These are phyloP conservation scores for Agrotis puta DNA, from an alignment of 2,888 invertebrate species.

Conservation along the genomic window DNA sequence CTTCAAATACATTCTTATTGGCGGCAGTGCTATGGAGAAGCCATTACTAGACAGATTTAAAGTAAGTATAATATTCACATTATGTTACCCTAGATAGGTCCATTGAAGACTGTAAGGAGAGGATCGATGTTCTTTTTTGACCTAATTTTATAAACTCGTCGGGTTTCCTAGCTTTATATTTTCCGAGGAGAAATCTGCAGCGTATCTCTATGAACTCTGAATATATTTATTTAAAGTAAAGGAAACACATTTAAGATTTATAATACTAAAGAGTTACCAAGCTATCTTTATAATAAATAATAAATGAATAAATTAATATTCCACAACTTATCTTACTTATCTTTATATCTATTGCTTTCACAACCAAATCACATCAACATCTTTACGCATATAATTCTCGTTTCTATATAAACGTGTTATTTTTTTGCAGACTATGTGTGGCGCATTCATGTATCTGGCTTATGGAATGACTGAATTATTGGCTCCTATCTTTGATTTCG, in stretches of 20 bases:
- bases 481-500: slow-evolving; percentile 73
- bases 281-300: neutral
- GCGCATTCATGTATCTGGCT: slow-evolving; percentile 69
- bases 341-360: too few relatives aligned
- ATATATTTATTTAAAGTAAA: slow-evolving; percentile 16
- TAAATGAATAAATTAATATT: too few relatives aligned
- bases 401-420: neutral
- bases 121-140: slow-evolving; percentile 30
- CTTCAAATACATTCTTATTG: slow-evolving; percentile 77
- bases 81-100: slow-evolving; percentile 10
- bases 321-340: too few relatives aligned
- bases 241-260: neutral
- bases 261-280: neutral
- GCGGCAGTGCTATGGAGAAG: slow-evolving; percentile 76
- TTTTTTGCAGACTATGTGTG: slow-evolving; percentile 66
- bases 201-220: slow-evolving; percentile 19
- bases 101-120: slow-evolving; percentile 18
- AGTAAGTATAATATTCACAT: slow-evolving; percentile 70
- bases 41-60: slow-evolving; percentile 74
- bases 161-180: slow-evolving; percentile 19
- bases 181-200: slow-evolving; percentile 27
- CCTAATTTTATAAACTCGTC: slow-evolving; percentile 19
- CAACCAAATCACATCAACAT: neutral
- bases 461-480: slow-evolving; percentile 79
- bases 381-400: neutral